Evolutionary conservation across 2,113 vertebrate species (phyloP), one percentile per base, ranked within the genome.

Genomic region (Clinocottus analis): DNA sequence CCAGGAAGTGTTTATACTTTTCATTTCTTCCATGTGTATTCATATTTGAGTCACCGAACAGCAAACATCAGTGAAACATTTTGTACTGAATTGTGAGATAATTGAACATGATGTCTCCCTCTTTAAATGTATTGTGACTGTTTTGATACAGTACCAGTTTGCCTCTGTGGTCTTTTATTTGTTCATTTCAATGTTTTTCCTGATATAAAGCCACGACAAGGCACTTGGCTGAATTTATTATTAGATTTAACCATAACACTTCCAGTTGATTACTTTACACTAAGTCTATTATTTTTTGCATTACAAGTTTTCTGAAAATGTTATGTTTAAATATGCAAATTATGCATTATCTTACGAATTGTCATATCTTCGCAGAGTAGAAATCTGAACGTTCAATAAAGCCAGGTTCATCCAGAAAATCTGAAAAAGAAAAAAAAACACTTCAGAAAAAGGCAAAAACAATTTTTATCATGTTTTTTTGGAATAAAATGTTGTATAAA

Each of bases 1-100:
- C 69, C 64, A 80, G 70, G 77, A 86, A 79, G 62, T 84, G 78
- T 89, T 91, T 69, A 58, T 72, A 80, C 49, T 72, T 58, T 85
- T 69, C 3, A 72, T 68, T 81, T 80, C 61, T 77, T 80, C 85
- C 73, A 82, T 72, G 72, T 90, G 71, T 72, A 64, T 80, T 83
- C 55, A 81, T 73, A 80, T 83, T 84, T 86, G 70, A 88, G 83
- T 87, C 84, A 79, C 87, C 82, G 84, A 87, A 90, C 64, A 75
- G 69, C 70, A 75, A 88, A 69, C 73, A 85, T 89, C 73, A 79
- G 71, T 84, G 77, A 89, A 90, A 71, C 79, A 58, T 85, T 77
- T 91, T 87, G 85, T 92, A 82, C 77, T 85, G n/a, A 77, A 33
- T 33, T 85, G 79, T 87, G 71, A 63, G 43, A 80, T 55, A 21